These are phyloP conservation scores for Odontomachus brunneus DNA, from an alignment of 1,140 invertebrate species.

Conservation along the genomic window DNA sequence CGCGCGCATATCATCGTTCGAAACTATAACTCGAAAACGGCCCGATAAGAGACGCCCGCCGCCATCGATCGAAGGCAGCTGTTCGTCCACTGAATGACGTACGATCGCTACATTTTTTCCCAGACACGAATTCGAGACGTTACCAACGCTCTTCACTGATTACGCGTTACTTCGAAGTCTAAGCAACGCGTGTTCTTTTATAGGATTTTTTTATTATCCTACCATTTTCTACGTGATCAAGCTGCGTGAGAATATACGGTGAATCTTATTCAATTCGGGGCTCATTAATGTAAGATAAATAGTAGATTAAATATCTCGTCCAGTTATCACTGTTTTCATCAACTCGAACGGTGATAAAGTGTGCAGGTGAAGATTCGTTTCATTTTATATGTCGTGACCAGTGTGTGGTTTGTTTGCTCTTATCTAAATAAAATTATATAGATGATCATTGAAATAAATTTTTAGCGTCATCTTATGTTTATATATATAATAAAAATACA, in stretches of 20 bases:
- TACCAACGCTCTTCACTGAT: neutral
- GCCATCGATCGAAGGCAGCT: neutral
- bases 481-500: no score
- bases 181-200: neutral
- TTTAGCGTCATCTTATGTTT: no score
- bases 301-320: no score
- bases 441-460: no score
- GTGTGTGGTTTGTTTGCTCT: no score
- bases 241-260: neutral
- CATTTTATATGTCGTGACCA: no score
- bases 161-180: neutral
- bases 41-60: conserved; percentile 51
- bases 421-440: no score
- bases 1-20: neutral
- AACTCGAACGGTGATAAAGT: no score
- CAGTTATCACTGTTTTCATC: no score
- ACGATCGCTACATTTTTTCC: conserved; percentile 2
- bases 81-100: neutral
- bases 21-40: conserved; percentile 55
- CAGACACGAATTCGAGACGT: neutral
- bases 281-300: no score
- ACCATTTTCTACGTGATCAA: neutral
- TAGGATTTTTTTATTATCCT: neutral
- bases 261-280: neutral
- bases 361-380: no score